Base-by-base conservation (phyloP, 2,113 vertebrate species). In the Psophia crepitans region DNA sequence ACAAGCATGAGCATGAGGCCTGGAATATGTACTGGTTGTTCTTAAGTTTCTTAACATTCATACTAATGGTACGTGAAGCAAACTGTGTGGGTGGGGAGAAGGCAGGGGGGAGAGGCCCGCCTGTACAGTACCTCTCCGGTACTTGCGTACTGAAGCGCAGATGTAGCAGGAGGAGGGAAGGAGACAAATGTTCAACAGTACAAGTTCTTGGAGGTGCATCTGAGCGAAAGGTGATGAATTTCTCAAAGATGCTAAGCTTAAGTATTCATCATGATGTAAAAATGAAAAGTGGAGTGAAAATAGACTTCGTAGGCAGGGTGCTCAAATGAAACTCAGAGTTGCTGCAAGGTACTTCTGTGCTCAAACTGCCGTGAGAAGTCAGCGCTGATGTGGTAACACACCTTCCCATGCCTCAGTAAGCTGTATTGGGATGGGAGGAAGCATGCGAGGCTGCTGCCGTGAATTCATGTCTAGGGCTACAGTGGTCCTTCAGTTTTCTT, bases 1-100 rank as follows among this genome's bases (percentile, higher is more conserved):
- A 89, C 95, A 94, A 94, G 92, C 73, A 46, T 21, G 61, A 93
- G 57, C 88, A 69, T 90, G 92, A 93, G 61, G 39, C 23, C 69
- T 64, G 74, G 39, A 78, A 30, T 73, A 84, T 23, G 35, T 56
- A 27, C 57, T 78, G 13, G 8, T 57, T 81, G 26, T 43, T 91
- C 61, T 86, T 6, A 58, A 71, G 4, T 78, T 81, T 77, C 63
- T 87, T 61, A 58, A 32, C 1, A 1, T 84, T 84, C 28, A 3
- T 66, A 20, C 73, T 91, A 41, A 35, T 1, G 9, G 19, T 61
- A 24, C 35, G 73, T 60, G 70, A 76, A 94, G 56, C 14, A 58
- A 75, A 87, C 26, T 7, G n/a, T 57, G 77, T 93, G 78, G 66
- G 82, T 83, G 82, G 61, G 64, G 73, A 87, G 49, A 61, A 61